phyloP scores from a whole-genome alignment of 2,888 invertebrate species.

The Lepetodrilus schrolli region DNA sequence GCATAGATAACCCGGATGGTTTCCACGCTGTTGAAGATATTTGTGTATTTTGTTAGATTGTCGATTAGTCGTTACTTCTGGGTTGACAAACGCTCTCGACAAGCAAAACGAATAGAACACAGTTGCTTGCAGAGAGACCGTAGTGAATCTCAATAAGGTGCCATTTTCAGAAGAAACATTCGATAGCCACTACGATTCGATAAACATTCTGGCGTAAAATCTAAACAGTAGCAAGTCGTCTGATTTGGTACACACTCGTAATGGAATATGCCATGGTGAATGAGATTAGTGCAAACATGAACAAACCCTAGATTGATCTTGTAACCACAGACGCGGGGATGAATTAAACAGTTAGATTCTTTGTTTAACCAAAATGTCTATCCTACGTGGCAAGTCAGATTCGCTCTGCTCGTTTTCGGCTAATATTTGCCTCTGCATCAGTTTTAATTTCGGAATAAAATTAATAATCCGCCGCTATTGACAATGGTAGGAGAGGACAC shows the following conservation, averaged over 20 bases:
- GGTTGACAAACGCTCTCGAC: background rate
- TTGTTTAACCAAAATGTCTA: slow-evolving; percentile 21
- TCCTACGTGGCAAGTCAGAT: slow-evolving; percentile 12
- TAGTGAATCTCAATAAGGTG: background rate
- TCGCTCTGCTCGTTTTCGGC: background rate
- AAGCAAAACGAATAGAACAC: slow-evolving; percentile 16
- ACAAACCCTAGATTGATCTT: background rate
- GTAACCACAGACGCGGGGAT: background rate
- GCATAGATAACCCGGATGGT: background rate
- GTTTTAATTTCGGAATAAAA: slow-evolving; percentile 36
- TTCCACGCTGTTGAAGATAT: background rate
- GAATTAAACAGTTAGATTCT: slow-evolving; percentile 16
- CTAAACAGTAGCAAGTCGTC: slow-evolving; percentile 23
- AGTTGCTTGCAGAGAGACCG: background rate
- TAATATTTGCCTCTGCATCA: slow-evolving; percentile 32
- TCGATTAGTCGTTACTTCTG: background rate
- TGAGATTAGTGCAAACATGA: slow-evolving; percentile 20
- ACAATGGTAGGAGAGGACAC: background rate
- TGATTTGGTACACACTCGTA: slow-evolving; percentile 21
- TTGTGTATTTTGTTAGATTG: background rate
- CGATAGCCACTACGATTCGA: background rate
- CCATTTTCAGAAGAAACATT: slow-evolving; percentile 14
- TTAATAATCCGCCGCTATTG: slow-evolving; percentile 33
- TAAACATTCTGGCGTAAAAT: slow-evolving; percentile 26
- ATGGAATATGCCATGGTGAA: slow-evolving; percentile 19